Evolutionary conservation across 1,140 invertebrate genomes (phyloP).

Genomic region (Papilio xuthus): DNA sequence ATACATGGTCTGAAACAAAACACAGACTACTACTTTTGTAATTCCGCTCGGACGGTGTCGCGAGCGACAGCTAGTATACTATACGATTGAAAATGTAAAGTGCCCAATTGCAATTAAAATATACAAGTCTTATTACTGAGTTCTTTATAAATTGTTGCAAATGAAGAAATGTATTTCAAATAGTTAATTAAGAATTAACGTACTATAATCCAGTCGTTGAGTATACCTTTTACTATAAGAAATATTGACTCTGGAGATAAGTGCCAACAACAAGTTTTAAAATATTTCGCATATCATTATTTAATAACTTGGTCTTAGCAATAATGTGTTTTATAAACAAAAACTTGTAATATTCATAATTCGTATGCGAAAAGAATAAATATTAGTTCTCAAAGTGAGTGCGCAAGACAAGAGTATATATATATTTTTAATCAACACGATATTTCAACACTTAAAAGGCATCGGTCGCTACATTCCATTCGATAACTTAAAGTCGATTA

Average conservation of each 20-base stretch:
- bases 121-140: neutral
- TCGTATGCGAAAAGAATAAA: constrained; percentile 16
- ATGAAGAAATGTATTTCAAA: neutral
- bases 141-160: neutral
- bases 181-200: neutral
- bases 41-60: no score
- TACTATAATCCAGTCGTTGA: neutral
- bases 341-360: constrained; percentile 26
- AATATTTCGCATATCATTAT: constrained; percentile 7
- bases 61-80: no score
- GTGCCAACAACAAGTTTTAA: constrained; percentile 1
- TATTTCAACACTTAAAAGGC: constrained; percentile 40
- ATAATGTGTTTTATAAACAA: constrained; percentile 5
- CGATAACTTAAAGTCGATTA: constrained; percentile 40
- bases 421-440: constrained; percentile 35
- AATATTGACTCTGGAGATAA: neutral
- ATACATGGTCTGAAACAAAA: no score
- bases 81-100: neutral
- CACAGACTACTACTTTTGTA: no score
- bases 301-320: constrained; percentile 14
- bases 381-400: constrained; percentile 10
- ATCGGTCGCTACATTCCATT: constrained; percentile 35
- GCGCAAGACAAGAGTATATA: neutral
- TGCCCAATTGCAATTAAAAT: no score
- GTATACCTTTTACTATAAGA: neutral